A percentile compares a stretch with the other conserved stretches of the same genome.
phyloP scores from a whole-genome alignment of 2,888 invertebrate genomes.

The Drosophila tripunctata region DNA sequence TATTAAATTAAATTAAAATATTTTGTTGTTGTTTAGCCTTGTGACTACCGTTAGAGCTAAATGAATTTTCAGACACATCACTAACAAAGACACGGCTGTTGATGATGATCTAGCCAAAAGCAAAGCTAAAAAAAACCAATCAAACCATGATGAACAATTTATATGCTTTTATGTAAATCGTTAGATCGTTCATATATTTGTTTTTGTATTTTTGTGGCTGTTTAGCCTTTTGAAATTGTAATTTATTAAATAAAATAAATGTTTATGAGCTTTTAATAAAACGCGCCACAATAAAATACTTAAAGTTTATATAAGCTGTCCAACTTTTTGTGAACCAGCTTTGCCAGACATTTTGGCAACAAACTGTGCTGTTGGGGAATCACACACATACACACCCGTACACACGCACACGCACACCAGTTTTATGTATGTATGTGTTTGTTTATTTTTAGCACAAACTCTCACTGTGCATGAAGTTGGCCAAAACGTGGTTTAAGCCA shows the following conservation, averaged over 20 bases:
- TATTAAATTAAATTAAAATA: constrained; percentile 76
- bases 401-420: neutral
- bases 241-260: constrained; percentile 79
- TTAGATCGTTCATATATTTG: constrained; percentile 42
- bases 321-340: constrained; percentile 15
- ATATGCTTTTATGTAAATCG: constrained; percentile 75
- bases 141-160: constrained; percentile 71
- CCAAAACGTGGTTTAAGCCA: constrained; percentile 11
- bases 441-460: constrained; percentile 39
- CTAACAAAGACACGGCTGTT: constrained; percentile 41
- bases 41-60: constrained; percentile 72
- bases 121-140: constrained; percentile 44
- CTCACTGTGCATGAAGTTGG: constrained; percentile 20
- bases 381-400: constrained; percentile 14
- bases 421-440: no score
- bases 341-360: constrained; percentile 73
- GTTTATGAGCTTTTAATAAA: constrained; percentile 78
- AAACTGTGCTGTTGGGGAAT: constrained; percentile 9
- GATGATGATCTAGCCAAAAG: neutral
- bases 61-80: constrained; percentile 67
- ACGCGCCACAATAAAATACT: constrained; percentile 74
- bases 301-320: constrained; percentile 69
- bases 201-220: constrained; percentile 18
- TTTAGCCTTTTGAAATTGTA: constrained; percentile 61
- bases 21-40: constrained; percentile 51